Evolutionary conservation across 2,888 invertebrate genomes (phyloP).

Genomic region (Mimumesa dahlbomi): DNA sequence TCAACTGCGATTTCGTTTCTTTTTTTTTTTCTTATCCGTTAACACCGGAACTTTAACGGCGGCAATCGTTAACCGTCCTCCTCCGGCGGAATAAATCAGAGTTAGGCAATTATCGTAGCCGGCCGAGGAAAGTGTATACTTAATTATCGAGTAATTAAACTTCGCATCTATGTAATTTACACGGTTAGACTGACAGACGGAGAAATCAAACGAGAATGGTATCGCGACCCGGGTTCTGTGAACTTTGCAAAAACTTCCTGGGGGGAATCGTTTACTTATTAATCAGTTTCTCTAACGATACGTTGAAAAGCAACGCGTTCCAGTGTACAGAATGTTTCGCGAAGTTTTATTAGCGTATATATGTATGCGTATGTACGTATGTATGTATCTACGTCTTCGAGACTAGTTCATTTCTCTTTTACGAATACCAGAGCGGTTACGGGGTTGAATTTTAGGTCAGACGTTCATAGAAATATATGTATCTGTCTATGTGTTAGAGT

Average conservation of each 20-base stretch:
- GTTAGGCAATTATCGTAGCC: constrained; percentile 3
- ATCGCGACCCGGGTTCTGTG: no score
- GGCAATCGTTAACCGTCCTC: constrained; percentile 5
- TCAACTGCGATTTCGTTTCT: no score
- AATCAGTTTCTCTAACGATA: background rate
- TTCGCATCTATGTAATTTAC: background rate
- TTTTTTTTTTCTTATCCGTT: constrained; percentile 26
- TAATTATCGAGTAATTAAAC: constrained; percentile 7
- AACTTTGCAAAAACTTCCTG: no score
- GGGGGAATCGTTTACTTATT: background rate
- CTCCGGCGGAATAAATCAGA: background rate
- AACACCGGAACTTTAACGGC: background rate
- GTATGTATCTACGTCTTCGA: background rate
- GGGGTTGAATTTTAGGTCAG: constrained; percentile 43
- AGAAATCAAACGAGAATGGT: no score
- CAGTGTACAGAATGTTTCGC: background rate
- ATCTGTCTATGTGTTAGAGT: background rate
- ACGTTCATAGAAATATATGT: constrained; percentile 21
- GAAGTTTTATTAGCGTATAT: background rate
- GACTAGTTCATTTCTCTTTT: background rate
- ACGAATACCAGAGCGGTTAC: background rate
- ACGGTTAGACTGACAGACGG: no score
- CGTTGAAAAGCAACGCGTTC: no score
- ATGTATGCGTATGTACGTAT: background rate
- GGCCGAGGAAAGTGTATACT: constrained; percentile 12